These are phyloP conservation scores for Syngnathus floridae DNA, from an alignment of 2,113 vertebrate genomes.

Conservation along the genomic window DNA sequence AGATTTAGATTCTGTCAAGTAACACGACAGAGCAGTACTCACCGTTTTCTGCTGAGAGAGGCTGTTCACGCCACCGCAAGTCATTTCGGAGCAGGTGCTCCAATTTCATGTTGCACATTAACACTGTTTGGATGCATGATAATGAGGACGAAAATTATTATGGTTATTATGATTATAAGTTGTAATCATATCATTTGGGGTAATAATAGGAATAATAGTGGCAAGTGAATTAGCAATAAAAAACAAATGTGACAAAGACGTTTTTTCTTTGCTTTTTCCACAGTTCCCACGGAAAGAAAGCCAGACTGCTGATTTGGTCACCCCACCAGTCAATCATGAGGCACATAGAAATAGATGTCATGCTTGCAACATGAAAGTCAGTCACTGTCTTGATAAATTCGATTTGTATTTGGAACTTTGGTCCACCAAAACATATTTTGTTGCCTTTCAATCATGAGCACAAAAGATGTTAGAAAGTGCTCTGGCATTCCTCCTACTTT, in stretches of 20 bases:
- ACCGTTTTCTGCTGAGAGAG: background rate
- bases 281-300: no score
- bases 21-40: background rate
- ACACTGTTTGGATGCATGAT: background rate
- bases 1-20: background rate
- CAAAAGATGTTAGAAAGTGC: conserved; percentile 24
- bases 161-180: background rate
- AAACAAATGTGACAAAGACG: no score
- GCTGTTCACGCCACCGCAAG: background rate
- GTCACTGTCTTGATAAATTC: background rate
- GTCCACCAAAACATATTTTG: conserved; percentile 66
- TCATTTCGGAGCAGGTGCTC: background rate
- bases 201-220: no score
- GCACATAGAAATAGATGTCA: no score
- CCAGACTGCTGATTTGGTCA: no score
- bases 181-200: no score
- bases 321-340: no score
- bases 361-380: no score
- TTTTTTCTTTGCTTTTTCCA: no score
- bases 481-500: conserved; percentile 44
- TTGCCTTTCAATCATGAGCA: conserved; percentile 72
- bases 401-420: conserved; percentile 52
- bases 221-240: no score
- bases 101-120: background rate
- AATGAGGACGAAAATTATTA: background rate